These are phyloP conservation scores for Neodiprion pinetum DNA, from an alignment of 1,140 invertebrate species.

Conservation along the genomic window DNA sequence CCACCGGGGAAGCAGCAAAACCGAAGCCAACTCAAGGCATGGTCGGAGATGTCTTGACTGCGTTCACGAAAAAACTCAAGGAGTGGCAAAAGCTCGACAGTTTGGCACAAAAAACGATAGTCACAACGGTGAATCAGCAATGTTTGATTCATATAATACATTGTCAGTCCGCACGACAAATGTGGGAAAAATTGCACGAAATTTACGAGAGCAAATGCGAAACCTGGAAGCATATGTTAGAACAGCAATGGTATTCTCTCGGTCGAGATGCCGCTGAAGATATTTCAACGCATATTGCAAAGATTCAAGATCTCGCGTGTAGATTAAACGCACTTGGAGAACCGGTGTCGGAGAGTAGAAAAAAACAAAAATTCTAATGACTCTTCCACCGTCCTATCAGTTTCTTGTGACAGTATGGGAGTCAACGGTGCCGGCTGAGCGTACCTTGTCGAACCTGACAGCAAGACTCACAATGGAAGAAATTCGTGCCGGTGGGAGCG, in stretches of 20 bases:
- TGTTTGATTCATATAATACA: constrained; percentile 44
- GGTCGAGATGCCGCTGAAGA: constrained; percentile 26
- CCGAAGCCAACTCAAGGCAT: too few relatives aligned
- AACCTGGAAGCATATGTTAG: constrained; percentile 37
- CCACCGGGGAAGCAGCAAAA: too few relatives aligned
- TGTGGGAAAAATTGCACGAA: constrained; percentile 42
- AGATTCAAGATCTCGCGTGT: constrained; percentile 30
- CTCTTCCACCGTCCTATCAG: constrained; percentile 34
- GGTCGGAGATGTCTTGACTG: too few relatives aligned
- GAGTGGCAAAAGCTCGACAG: constrained; percentile 26
- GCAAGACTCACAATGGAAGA: constrained; percentile 36
- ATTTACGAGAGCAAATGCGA: constrained; percentile 43
- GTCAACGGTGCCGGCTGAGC: constrained; percentile 28
- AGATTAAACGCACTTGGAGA: constrained; percentile 34
- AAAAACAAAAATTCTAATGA: constrained; percentile 41
- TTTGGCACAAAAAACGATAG: constrained; percentile 29
- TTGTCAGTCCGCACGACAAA: constrained; percentile 42
- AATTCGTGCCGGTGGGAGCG: constrained; percentile 13
- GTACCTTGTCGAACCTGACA: constrained; percentile 32
- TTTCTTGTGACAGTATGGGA: constrained; percentile 43
- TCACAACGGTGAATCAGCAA: constrained; percentile 29
- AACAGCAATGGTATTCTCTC: constrained; percentile 37
- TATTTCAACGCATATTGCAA: constrained; percentile 28
- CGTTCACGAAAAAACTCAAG: background rate
- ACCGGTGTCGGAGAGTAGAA: constrained; percentile 30